These are phyloP conservation scores for Drosophila pachea DNA, from an alignment of 1,140 invertebrate species.

Conservation along the genomic window DNA sequence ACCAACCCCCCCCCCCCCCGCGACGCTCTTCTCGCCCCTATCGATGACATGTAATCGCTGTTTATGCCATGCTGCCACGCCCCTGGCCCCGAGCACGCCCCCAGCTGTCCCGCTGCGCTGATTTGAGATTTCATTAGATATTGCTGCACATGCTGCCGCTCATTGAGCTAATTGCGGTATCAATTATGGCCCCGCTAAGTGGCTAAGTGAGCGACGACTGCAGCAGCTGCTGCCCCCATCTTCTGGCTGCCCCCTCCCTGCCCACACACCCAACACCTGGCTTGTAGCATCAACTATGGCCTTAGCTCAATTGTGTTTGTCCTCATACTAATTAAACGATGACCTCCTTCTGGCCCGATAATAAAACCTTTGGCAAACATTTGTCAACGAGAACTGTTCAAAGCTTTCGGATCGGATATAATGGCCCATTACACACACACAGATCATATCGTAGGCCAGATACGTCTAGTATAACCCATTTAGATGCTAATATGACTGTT, in stretches of 20 bases:
- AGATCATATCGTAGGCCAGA: no score
- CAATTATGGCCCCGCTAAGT: slow-evolving; percentile 60
- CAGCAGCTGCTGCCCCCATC: slow-evolving; percentile 15
- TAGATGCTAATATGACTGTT: no score
- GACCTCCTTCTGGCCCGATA: not conserved
- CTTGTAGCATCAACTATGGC: not conserved
- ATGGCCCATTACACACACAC: not conserved
- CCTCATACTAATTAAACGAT: slow-evolving; percentile 8
- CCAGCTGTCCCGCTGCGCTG: no score
- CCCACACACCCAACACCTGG: not conserved
- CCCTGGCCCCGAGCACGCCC: slow-evolving; percentile 29
- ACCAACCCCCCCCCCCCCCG: not conserved
- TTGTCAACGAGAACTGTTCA: not conserved
- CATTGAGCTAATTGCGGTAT: slow-evolving; percentile 65
- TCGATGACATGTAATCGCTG: slow-evolving; percentile 64
- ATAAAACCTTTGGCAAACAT: not conserved
- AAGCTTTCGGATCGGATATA: not conserved
- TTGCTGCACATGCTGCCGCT: slow-evolving; percentile 24
- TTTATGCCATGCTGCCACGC: slow-evolving; percentile 62
- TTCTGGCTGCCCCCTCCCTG: not conserved
- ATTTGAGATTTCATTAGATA: slow-evolving; percentile 53
- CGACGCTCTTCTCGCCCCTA: not conserved
- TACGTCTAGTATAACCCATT: no score
- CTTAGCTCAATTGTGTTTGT: not conserved
- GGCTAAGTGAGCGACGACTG: slow-evolving; percentile 9